Evolutionary conservation across 2,797 vertebrate species (phyloP).

Genomic region (Takifugu ocellatus): DNA sequence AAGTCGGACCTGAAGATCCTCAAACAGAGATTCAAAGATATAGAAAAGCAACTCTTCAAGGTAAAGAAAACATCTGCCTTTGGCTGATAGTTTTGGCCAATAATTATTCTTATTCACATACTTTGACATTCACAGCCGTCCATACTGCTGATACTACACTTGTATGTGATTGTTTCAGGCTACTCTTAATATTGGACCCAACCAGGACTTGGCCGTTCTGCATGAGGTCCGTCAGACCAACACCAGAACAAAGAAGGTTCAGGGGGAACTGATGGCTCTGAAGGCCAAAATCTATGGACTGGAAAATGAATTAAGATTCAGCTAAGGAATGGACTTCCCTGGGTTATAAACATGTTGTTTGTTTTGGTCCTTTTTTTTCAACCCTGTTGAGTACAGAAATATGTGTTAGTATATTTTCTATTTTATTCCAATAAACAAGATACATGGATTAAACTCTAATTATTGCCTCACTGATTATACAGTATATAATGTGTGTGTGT

Average conservation of each 20-base stretch:
- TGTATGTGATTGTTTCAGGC: conserved; percentile 67
- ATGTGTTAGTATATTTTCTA: not conserved
- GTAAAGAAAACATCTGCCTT: conserved; percentile 57
- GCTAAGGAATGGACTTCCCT: conserved; percentile 53
- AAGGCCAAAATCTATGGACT: conserved; percentile 90
- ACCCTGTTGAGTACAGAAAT: too few species aligned
- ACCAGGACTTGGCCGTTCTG: conserved; percentile 90
- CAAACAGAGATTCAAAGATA: conserved; percentile 86
- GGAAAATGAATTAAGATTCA: conserved; percentile 86
- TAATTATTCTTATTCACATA: not conserved
- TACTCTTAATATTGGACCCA: conserved; percentile 78
- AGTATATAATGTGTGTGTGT: too few species aligned
- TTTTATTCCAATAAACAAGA: too few species aligned
- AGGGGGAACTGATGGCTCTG: conserved; percentile 87
- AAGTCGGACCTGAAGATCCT: conserved; percentile 89
- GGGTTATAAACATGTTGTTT: not conserved
- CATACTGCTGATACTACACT: not conserved
- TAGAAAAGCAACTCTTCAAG: conserved; percentile 91
- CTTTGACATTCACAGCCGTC: not conserved
- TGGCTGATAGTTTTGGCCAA: too few species aligned
- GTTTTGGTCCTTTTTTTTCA: not conserved
- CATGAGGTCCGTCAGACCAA: conserved; percentile 87
- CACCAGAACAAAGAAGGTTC: conserved; percentile 83
- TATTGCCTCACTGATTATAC: too few species aligned
- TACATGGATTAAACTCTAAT: too few species aligned